phyloP scores from a whole-genome alignment of 2,113 vertebrate species.

The Corythaeola cristata region DNA sequence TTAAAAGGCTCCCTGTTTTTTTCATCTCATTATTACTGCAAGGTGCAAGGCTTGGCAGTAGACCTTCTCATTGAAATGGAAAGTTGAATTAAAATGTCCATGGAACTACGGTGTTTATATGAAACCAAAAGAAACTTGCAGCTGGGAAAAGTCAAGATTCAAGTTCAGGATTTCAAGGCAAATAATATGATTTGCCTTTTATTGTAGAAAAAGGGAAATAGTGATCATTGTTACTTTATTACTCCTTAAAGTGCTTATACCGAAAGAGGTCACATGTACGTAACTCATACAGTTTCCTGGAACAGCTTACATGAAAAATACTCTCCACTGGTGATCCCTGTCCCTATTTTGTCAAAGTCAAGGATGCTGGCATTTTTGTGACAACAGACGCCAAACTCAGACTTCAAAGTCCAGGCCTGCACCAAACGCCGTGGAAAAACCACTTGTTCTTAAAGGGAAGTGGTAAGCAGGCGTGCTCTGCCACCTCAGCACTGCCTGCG shows the following conservation, averaged over 20 bases:
- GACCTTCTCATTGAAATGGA: neutral
- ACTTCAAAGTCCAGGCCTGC: neutral
- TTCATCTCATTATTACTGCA: neutral
- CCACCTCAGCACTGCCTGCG: neutral
- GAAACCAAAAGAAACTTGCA: neutral
- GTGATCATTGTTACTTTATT: neutral
- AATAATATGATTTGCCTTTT: neutral
- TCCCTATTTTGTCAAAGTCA: neutral
- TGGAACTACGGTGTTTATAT: neutral
- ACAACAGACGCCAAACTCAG: neutral
- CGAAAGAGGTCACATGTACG: neutral
- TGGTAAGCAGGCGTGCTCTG: neutral
- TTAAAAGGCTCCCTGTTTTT: accelerated
- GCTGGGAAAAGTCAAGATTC: neutral
- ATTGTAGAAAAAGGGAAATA: neutral
- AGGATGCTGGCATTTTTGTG: neutral
- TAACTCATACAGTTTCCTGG: neutral
- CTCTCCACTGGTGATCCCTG: neutral
- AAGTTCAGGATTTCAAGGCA: neutral
- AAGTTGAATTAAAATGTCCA: neutral
- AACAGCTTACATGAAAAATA: neutral
- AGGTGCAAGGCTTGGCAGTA: neutral
- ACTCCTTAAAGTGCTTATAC: neutral
- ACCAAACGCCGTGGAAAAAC: neutral
- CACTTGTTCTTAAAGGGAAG: neutral